Base-by-base conservation (phyloP, 2,113 vertebrate genomes). In the Cyphomyrus plagiostoma region DNA sequence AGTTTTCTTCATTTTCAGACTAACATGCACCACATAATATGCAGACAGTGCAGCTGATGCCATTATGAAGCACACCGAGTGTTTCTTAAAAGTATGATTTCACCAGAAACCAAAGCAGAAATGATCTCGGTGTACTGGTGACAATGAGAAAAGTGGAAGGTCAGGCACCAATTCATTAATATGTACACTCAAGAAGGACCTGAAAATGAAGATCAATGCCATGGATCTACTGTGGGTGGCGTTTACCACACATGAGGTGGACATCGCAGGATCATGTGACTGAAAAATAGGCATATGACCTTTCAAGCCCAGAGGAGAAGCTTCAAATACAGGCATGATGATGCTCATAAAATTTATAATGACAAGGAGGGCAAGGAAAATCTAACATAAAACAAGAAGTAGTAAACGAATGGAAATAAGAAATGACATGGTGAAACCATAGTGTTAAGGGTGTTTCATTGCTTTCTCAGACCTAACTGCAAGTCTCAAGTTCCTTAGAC, bases 261-360 rank as follows among this genome's bases (percentile, higher is more conserved):
- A 42, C 89, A 56, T 70, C 77, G 5, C 39, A 86, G 80, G 80
- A 83, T 83, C 80, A n/a, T 84, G 91, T 90, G 91, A 89, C 4
- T 88, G 91, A 92, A 87, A 92, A 90, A 92, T 90, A 92, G 89
- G 91, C 92, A 93, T 93, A 91, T 89, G 89, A 91, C 92, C 90
- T 90, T 91, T 86, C 77, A 92, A 88, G 74, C 82, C n/a, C 89
- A 90, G 91, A 88, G 91, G 91, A 90, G 85, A 90, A 90, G 66
- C 26, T 86, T 6, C 53, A 89, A 58, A 89, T 92, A 91, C 88
- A 92, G 91, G 90, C 48, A 62, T 91, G 90, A 35, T 52, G 86
- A 88, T 92, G 92, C 91, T 90, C 91, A 46, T 3, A 86, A 3
- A 91, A 89, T 87, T 92, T 84, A 17, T 92, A 90, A 93, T 93